Evolutionary conservation across 2,113 vertebrate species (phyloP).

Genomic region (Proterorhinus semilunaris): DNA sequence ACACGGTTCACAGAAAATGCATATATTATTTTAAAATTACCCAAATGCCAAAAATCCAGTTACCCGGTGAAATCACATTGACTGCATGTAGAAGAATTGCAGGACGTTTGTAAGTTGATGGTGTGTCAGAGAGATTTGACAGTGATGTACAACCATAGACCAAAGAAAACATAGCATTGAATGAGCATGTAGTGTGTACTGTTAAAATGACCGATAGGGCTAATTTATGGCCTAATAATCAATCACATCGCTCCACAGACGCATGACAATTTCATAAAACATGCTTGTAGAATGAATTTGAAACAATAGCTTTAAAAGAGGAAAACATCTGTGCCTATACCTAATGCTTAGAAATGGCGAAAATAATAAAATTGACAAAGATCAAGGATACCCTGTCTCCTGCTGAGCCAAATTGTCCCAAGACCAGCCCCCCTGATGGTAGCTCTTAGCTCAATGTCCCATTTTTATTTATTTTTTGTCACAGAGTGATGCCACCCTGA

Average conservation of each 20-base stretch:
- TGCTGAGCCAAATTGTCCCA: constrained; percentile 29
- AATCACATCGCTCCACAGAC: background rate
- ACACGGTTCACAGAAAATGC: constrained; percentile 46
- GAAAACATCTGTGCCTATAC: background rate
- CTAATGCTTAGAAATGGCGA: background rate
- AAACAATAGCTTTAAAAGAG: background rate
- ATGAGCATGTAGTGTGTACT: background rate
- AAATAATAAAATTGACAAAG: constrained; percentile 15
- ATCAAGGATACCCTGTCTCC: constrained; percentile 13
- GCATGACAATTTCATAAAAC: background rate
- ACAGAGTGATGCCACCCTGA: constrained; percentile 23
- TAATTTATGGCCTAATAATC: constrained; percentile 5
- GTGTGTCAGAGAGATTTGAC: background rate
- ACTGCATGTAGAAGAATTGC: background rate
- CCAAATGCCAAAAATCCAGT: constrained; percentile 23
- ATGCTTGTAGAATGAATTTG: background rate
- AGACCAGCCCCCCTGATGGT: constrained; percentile 18
- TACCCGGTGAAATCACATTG: background rate
- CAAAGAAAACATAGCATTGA: background rate
- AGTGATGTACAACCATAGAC: constrained; percentile 1
- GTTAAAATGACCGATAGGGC: constrained; percentile 1
- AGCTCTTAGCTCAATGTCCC: constrained; percentile 45
- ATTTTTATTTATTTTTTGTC: constrained; percentile 3
- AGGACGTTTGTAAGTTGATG: background rate
- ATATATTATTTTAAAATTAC: constrained; percentile 10